These are phyloP conservation scores for Apodemia zela DNA, from an alignment of 2,888 invertebrate species.

Conservation along the genomic window DNA sequence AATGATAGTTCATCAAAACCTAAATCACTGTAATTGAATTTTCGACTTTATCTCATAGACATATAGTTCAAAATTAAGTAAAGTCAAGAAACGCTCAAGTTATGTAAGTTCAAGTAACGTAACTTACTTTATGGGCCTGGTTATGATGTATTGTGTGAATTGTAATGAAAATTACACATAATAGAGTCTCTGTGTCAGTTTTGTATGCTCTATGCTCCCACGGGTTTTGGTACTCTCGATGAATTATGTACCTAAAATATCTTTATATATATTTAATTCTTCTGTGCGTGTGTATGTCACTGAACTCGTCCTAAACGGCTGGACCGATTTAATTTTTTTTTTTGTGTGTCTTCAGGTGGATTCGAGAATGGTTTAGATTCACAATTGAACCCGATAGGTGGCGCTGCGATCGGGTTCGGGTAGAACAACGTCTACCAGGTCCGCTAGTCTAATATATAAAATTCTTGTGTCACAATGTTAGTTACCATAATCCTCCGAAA, in stretches of 20 bases:
- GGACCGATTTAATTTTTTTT: too few relatives aligned
- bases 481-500: too few relatives aligned
- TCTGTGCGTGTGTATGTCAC: too few relatives aligned
- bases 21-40: neutral
- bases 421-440: too few relatives aligned
- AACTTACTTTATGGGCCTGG: conserved; percentile 11
- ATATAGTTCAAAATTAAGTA: neutral
- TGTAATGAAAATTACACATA: conserved; percentile 8
- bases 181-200: neutral
- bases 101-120: neutral
- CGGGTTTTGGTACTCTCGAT: neutral
- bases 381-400: too few relatives aligned
- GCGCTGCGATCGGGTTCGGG: too few relatives aligned
- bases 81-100: neutral
- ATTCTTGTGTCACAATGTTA: too few relatives aligned
- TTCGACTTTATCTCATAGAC: neutral
- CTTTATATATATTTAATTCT: too few relatives aligned
- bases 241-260: neutral
- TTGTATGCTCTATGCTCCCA: neutral
- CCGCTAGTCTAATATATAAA: too few relatives aligned
- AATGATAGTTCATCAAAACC: neutral
- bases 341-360: too few relatives aligned
- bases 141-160: conserved; percentile 11
- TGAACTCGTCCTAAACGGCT: too few relatives aligned
- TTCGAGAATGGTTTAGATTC: too few relatives aligned